These are phyloP conservation scores for Aurelia sp. DNA, from an alignment of 30 jellyfish, hydroid and myxozoan species.

Conservation along the genomic window DNA sequence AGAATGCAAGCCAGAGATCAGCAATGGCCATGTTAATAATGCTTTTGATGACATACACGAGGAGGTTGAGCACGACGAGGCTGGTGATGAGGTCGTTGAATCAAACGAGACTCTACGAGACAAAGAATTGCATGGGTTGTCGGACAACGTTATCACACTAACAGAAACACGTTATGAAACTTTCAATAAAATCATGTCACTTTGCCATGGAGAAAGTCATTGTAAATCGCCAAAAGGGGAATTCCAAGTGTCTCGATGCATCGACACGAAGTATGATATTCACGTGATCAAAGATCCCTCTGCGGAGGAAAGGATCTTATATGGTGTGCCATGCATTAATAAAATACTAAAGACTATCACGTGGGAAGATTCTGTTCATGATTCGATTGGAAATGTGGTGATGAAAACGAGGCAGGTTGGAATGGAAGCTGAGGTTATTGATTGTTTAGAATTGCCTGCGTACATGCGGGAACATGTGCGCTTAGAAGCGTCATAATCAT, in stretches of 20 bases:
- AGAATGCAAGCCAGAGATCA: background rate
- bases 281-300: constrained; percentile 42
- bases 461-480: constrained; percentile 59
- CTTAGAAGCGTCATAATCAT: background rate
- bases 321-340: constrained; percentile 51
- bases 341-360: constrained; percentile 46
- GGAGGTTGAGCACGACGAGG: constrained; percentile 1
- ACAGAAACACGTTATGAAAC: constrained; percentile 45
- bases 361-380: constrained; percentile 50
- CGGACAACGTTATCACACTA: constrained; percentile 6
- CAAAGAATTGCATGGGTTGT: background rate
- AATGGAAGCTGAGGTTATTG: constrained; percentile 10
- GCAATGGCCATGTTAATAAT: background rate
- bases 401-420: constrained; percentile 35
- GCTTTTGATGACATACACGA: constrained; percentile 5
- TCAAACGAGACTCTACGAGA: background rate
- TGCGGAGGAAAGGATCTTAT: background rate
- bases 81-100: background rate
- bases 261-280: constrained; percentile 22
- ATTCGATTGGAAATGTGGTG: constrained; percentile 44
- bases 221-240: constrained; percentile 40
- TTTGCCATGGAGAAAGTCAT: constrained; percentile 15
- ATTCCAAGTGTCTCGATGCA: constrained; percentile 34
- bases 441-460: constrained; percentile 20
- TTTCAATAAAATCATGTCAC: constrained; percentile 20